Percentiles rank a stretch among this genome's conserved stretches.
Conservation (phyloP, 2,888 invertebrate species). For the Parelbella ahira region DNA sequence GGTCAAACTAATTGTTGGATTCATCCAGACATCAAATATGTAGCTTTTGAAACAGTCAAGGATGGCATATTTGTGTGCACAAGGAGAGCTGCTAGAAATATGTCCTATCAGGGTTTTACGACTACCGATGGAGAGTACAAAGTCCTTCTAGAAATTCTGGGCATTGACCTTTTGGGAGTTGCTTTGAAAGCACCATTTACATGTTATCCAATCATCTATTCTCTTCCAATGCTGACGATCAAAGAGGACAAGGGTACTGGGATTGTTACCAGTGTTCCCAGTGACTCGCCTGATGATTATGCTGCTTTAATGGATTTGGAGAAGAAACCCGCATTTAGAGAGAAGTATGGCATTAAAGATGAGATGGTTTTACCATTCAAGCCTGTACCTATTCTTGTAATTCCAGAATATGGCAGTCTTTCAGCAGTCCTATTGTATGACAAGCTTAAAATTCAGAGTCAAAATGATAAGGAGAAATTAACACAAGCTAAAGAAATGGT, state of each 20-base stretch:
- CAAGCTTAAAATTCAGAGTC: conserved; percentile 96
- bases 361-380: conserved; percentile 83
- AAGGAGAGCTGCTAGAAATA: conserved; percentile 93
- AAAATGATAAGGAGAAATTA: conserved; percentile 97
- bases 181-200: conserved; percentile 92
- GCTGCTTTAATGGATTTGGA: conserved; percentile 97
- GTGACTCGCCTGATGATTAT: conserved; percentile 99
- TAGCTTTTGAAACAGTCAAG: conserved; percentile 88
- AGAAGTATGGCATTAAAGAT: conserved; percentile 94
- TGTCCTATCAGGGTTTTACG: conserved; percentile 97
- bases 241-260: conserved; percentile 99
- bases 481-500: conserved; percentile 97
- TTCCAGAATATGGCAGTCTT: conserved; percentile 93
- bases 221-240: conserved; percentile 98
- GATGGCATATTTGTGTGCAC: conserved; percentile 94
- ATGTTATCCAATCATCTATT: conserved; percentile 90
- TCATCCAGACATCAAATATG: conserved; percentile 95
- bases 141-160: conserved; percentile 84
- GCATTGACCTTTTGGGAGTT: conserved; percentile 90
- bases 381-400: conserved; percentile 93
- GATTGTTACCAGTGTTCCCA: conserved; percentile 98
- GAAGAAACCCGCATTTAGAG: conserved; percentile 94
- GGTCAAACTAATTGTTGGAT: conserved; percentile 99
- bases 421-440: conserved; percentile 92
- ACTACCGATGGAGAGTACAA: conserved; percentile 88